Base-by-base conservation (phyloP, 2,113 vertebrate species). In the Chroicocephalus ridibundus region DNA sequence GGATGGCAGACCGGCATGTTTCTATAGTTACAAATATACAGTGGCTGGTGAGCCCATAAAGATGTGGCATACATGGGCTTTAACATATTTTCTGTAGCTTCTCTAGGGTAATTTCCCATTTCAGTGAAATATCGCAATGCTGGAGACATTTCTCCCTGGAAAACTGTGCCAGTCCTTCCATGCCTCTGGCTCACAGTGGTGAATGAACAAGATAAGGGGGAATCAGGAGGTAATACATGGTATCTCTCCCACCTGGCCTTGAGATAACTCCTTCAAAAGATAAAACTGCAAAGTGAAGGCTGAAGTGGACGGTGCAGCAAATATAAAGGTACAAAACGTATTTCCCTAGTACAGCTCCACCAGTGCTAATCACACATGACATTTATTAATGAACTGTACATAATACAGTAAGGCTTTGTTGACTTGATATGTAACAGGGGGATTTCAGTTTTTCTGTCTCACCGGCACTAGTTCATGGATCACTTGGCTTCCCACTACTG, bases 331-430 rank as follows among this genome's bases (percentile, higher is more conserved):
- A 77, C 17, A 77, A 79, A 76, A 71, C 40, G 3, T 44, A 80
- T 70, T 69, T 65, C 17, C 15, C 22, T 18, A 36, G 61, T 49
- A 44, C 10, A 69, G 58, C 31, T 82, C 58, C 55, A 62, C 46
- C 70, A 13, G 25, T 22, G 46, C 44, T 91, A 85, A 93, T 94
- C 7, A 1, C 62, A 32, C 2, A 0, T 61, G 81, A 69, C 78
- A 38, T 91, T 82, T 95, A 96, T 86, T 91, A 91, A 96, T 87
- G 66, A 70, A 36, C 58, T 88, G 58, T n/a, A 49, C 21, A 57
- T 32, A 87, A 85, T 46, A 76, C 34, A 57, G 66, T 85, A 89
- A 87, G 58, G 46, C 70, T 91, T 88, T 91, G 65, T 90, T 80
- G 70, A 75, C 89, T 68, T 84, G 81, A 75, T 85, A 58, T 10